Percentiles rank a stretch among this genome's conserved stretches.
Evolutionary conservation across 2,888 invertebrate genomes (phyloP).

Genomic region (Scaptomyza cyrtandrae): DNA sequence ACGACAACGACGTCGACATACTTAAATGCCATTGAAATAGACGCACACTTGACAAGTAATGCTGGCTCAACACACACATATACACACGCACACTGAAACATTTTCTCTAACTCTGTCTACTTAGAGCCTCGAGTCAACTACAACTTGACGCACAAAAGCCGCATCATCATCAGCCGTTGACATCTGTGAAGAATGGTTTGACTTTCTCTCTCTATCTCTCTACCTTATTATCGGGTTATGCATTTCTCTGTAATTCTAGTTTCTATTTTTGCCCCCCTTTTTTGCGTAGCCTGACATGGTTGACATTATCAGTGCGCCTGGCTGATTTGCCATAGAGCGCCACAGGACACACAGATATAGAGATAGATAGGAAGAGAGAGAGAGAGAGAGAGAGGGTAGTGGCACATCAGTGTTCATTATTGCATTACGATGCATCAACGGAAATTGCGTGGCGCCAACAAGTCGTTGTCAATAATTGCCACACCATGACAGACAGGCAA

Average conservation of each 20-base stretch:
- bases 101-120: conserved; percentile 1
- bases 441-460: conserved; percentile 70
- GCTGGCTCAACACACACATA: conserved; percentile 49
- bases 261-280: background rate
- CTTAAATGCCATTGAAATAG: conserved; percentile 72
- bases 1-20: conserved; percentile 43
- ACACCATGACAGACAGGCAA: conserved; percentile 18
- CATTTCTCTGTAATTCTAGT: background rate
- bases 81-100: background rate
- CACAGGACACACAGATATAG: background rate
- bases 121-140: conserved; percentile 50
- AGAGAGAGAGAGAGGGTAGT: background rate
- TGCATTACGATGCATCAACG: conserved; percentile 69
- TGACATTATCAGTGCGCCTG: conserved; percentile 54
- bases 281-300: conserved; percentile 19
- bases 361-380: background rate
- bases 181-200: conserved; percentile 34
- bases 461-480: conserved; percentile 70
- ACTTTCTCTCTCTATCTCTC: conserved; percentile 9
- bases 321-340: conserved; percentile 47
- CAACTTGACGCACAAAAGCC: conserved; percentile 54
- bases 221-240: conserved; percentile 19
- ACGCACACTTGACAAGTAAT: conserved; percentile 70
- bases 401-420: conserved; percentile 51
- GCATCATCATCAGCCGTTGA: conserved; percentile 51